These are phyloP conservation scores for Crematogaster levior DNA, from an alignment of 2,888 invertebrate genomes.

Conservation along the genomic window DNA sequence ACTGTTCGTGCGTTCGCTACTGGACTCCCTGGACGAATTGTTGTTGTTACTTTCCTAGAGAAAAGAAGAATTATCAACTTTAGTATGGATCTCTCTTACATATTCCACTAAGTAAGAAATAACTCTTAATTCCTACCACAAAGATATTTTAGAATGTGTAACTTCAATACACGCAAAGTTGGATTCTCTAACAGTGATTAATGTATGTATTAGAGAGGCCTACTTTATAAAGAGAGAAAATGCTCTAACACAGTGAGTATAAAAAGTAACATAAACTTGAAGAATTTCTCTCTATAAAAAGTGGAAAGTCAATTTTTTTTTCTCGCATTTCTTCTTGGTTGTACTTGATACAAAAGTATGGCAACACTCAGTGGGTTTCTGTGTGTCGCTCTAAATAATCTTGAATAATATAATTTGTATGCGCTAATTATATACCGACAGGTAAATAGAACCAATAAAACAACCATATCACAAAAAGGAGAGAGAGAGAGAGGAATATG, in stretches of 20 bases:
- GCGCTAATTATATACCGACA: conserved; percentile 43
- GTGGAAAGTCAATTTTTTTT: conserved; percentile 30
- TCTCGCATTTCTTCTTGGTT: conserved; percentile 67
- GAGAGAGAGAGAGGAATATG: conserved; percentile 65
- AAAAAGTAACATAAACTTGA: conserved; percentile 24
- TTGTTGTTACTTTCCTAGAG: conserved; percentile 85
- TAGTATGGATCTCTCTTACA: conserved; percentile 49
- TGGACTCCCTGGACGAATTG: conserved; percentile 82
- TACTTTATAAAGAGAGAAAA: conserved; percentile 17
- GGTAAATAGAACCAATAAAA: conserved; percentile 59
- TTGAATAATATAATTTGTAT: conserved; percentile 34
- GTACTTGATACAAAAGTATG: conserved; percentile 72
- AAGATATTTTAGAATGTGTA: conserved; percentile 60
- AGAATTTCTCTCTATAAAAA: conserved; percentile 32
- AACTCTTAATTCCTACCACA: conserved; percentile 62
- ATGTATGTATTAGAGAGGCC: conserved; percentile 7
- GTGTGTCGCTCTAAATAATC: conserved; percentile 39
- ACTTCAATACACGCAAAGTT: conserved; percentile 60
- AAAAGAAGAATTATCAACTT: conserved; percentile 61
- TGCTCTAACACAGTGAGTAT: background rate
- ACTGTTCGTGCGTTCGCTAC: conserved; percentile 79
- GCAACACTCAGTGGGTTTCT: conserved; percentile 46
- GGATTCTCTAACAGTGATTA: conserved; percentile 49
- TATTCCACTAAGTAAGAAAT: conserved; percentile 54
- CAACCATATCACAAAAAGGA: conserved; percentile 54